Base-by-base conservation (phyloP, 2,888 invertebrate genomes). In the Epinotia nisella region DNA sequence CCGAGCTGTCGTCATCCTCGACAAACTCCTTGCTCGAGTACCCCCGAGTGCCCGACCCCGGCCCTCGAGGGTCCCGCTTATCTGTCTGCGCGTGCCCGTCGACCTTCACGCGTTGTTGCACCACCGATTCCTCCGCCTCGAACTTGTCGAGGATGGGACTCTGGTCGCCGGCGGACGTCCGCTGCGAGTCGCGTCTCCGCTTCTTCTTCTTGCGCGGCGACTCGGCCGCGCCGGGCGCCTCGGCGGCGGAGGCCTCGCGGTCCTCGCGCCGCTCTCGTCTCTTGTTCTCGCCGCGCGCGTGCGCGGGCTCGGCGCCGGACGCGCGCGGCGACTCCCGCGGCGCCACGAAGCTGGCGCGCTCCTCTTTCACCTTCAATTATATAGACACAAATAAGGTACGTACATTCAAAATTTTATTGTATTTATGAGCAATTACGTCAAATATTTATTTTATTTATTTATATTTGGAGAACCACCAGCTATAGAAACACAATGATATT, bases 41-140 rank as follows among this genome's bases (percentile, higher is more conserved):
- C n/a, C n/a, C n/a, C n/a, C n/a, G n/a, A n/a, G n/a, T n/a, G n/a
- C n/a, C 45, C 35, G 9, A 35, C 9, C 0, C 35, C 35, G 35
- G 35, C 35, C 9, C 35, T 35, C 5, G 29, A 5, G 1, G 39
- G 3, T 17, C 19, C 19, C 1, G 11, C 2, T 41, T 19, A 1
- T n/a, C 15, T 5, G 0, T 35, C 35, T 1, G 49, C n/a, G 2
- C 35, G 35, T 29, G 29, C 17, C 60, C 13, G 19, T 19, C 17
- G 21, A 19, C 53, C 53, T 35, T 10, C 2, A 35, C 17, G 9
- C 71, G 71, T 11, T 9, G 49, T 61, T 80, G 73, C 24, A 79
- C 67, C 51, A 75, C 61, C 39, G 79, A 78, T 68, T 82, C 80
- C 64, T 80, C 80, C 35, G 77, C 78, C 74, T 60, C 71, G 71